These are phyloP conservation scores for Trypoxylus dichotomus DNA, from an alignment of 1,140 invertebrate genomes.

Conservation along the genomic window DNA sequence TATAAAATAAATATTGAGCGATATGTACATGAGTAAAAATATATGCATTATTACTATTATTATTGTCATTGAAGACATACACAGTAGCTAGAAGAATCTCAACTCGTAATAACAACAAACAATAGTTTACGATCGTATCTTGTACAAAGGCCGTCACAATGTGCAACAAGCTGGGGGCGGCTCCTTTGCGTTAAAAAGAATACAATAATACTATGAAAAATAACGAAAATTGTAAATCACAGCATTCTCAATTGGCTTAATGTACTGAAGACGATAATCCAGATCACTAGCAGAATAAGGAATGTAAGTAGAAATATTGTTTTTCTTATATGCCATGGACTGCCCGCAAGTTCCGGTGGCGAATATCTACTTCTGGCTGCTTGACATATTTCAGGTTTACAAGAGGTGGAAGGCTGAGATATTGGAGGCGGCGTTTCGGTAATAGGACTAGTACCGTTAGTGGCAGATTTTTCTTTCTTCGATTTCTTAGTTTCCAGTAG, in stretches of 20 bases:
- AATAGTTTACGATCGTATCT: not conserved
- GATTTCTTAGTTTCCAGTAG: constrained; percentile 7
- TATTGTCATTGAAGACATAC: not conserved
- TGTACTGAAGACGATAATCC: constrained; percentile 56
- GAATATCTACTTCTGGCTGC: constrained; percentile 44
- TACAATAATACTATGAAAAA: not conserved
- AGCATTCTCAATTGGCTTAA: constrained; percentile 50
- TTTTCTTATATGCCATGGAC: constrained; percentile 58
- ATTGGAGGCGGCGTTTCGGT: not conserved
- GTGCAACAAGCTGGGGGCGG: not conserved
- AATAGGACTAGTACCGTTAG: constrained; percentile 30
- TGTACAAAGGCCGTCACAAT: not conserved
- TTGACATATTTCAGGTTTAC: constrained; percentile 48
- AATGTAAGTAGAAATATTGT: constrained; percentile 55
- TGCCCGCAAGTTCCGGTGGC: constrained; percentile 51
- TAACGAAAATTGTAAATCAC: constrained; percentile 34
- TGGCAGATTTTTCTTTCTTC: constrained; percentile 31
- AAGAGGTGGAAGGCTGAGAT: constrained; percentile 39
- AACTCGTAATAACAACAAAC: not conserved
- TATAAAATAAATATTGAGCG: constrained; percentile 9
- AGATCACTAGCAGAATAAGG: constrained; percentile 54
- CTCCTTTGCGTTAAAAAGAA: not conserved
- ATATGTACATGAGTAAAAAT: constrained; percentile 3
- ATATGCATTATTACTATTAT: not conserved
- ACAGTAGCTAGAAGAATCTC: not conserved